Evolutionary conservation across 2,888 invertebrate genomes (phyloP).

Genomic region (Ametastegia equiseti): DNA sequence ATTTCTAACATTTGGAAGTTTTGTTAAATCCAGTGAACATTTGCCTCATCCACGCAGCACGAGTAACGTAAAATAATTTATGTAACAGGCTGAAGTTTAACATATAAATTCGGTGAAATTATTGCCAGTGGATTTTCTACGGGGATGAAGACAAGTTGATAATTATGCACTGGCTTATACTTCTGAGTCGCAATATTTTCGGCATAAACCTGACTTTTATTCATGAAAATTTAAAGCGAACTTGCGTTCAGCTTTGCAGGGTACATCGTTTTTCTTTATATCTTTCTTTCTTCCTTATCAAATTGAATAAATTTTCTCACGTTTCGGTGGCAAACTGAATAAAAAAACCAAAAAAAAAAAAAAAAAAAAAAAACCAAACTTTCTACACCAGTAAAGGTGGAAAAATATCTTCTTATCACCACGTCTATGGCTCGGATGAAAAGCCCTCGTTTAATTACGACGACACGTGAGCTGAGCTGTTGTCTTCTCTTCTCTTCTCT

Average conservation of each 20-base stretch:
- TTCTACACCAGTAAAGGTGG: neutral
- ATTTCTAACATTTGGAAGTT: too few relatives aligned
- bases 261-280: neutral
- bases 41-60: neutral
- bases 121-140: neutral
- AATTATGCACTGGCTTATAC: neutral
- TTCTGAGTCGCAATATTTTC: slow-evolving; percentile 3
- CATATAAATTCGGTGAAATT: neutral
- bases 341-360: too few relatives aligned
- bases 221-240: slow-evolving; percentile 13
- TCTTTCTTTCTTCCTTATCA: neutral
- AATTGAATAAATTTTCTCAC: neutral
- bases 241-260: too few relatives aligned
- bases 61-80: neutral
- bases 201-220: neutral
- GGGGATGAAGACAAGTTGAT: neutral
- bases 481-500: too few relatives aligned
- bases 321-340: too few relatives aligned
- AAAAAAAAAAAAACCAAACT: too few relatives aligned
- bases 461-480: slow-evolving; percentile 25
- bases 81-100: neutral
- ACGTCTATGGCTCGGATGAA: neutral
- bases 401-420: slow-evolving; percentile 12
- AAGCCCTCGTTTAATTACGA: slow-evolving; percentile 22
- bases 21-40: neutral